Conservation (phyloP, 2,888 invertebrate species). For the Drosophila neotestacea region DNA sequence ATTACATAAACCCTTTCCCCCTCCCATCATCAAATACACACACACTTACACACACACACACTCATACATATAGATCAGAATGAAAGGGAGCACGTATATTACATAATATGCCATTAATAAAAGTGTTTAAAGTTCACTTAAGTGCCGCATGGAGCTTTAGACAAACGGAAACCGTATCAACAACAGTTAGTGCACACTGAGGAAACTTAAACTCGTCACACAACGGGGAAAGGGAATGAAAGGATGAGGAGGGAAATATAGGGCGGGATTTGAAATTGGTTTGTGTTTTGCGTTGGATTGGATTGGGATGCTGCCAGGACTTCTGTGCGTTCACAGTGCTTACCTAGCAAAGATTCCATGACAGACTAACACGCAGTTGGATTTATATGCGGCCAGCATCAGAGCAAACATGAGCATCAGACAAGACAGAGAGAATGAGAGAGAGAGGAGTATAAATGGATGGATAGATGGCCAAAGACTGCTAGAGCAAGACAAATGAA, state of each 20-base stretch:
- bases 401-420: slow-evolving; percentile 63
- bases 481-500: slow-evolving; percentile 57
- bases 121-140: slow-evolving; percentile 81
- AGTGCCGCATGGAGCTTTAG: slow-evolving; percentile 80
- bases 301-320: not conserved
- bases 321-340: slow-evolving; percentile 18
- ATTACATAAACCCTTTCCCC: slow-evolving; percentile 38
- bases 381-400: slow-evolving; percentile 75
- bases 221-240: not conserved
- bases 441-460: slow-evolving; percentile 16
- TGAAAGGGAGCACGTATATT: slow-evolving; percentile 68
- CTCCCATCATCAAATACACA: slow-evolving; percentile 23
- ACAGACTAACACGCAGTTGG: slow-evolving; percentile 62
- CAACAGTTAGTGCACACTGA: slow-evolving; percentile 73
- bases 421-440: not conserved
- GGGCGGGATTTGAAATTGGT: slow-evolving; percentile 34
- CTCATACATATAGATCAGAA: slow-evolving; percentile 4
- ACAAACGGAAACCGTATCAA: slow-evolving; percentile 81
- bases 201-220: slow-evolving; percentile 58
- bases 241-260: not conserved
- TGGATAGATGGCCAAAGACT: slow-evolving; percentile 50
- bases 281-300: slow-evolving; percentile 20
- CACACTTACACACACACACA: slow-evolving; percentile 14
- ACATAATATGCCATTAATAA: slow-evolving; percentile 81
- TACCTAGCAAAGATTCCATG: slow-evolving; percentile 46